Evolutionary conservation across 2,113 vertebrate genomes (phyloP).

Genomic region (Otolemur garnettii): DNA sequence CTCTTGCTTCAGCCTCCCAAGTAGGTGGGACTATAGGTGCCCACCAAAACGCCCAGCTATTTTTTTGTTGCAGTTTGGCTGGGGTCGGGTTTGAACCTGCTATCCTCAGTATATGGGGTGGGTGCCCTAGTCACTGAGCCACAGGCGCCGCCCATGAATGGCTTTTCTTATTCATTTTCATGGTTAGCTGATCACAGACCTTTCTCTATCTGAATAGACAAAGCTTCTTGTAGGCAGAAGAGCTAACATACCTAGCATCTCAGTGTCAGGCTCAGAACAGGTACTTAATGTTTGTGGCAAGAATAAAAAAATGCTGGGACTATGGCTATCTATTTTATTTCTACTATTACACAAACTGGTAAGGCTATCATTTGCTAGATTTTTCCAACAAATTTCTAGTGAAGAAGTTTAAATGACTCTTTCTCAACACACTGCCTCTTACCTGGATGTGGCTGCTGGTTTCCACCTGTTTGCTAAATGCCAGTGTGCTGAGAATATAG

Average conservation of each 20-base stretch:
- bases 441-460: slow-evolving; percentile 95
- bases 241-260: background rate
- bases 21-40: too few species aligned
- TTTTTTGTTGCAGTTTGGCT: too few species aligned
- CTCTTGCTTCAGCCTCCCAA: too few species aligned
- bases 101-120: background rate
- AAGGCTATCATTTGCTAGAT: background rate
- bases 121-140: too few species aligned
- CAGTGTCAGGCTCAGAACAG: background rate
- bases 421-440: slow-evolving; percentile 29
- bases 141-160: background rate
- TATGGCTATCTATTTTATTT: background rate
- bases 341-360: background rate
- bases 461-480: slow-evolving; percentile 91
- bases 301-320: background rate
- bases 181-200: background rate
- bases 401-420: background rate
- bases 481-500: slow-evolving; percentile 92
- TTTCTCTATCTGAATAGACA: background rate
- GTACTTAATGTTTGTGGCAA: background rate
- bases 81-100: too few species aligned
- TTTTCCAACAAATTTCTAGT: background rate
- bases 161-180: background rate
- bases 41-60: too few species aligned
- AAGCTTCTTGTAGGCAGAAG: background rate